phyloP scores from a whole-genome alignment of 2,113 vertebrate genomes.

The Grammomys surdaster region DNA sequence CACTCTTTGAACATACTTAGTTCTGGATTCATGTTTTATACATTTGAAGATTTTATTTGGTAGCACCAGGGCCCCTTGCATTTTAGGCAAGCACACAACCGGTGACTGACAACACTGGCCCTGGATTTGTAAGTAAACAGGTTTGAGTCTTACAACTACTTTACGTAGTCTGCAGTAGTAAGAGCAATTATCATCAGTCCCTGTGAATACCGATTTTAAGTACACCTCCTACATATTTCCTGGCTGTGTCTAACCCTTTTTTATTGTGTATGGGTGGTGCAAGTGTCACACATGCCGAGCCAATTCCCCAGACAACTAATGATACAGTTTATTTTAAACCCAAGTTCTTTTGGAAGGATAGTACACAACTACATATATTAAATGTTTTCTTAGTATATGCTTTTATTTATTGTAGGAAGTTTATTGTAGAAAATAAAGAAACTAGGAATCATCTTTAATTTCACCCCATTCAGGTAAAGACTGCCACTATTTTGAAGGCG shows the following conservation, averaged over 20 bases:
- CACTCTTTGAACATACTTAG: not conserved
- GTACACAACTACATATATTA: constrained; percentile 1
- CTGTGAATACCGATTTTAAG: constrained; percentile 13
- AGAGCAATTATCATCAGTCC: constrained; percentile 58
- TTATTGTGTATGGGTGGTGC: not conserved
- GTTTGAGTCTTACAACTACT: not conserved
- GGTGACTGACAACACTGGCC: not conserved
- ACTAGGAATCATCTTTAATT: constrained; percentile 44
- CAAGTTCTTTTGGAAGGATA: constrained; percentile 44
- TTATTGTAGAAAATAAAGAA: constrained; percentile 35
- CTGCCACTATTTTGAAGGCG: constrained; percentile 51
- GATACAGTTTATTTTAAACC: not conserved
- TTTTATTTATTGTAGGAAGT: constrained; percentile 2
- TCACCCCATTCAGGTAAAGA: constrained; percentile 14
- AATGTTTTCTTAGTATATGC: constrained; percentile 35
- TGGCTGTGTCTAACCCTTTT: not conserved
- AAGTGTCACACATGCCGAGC: constrained; percentile 34
- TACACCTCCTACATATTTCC: not conserved
- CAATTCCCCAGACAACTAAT: constrained; percentile 31
- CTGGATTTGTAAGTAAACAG: constrained; percentile 45
- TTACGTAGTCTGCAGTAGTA: constrained; percentile 3
- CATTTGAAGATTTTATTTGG: not conserved
- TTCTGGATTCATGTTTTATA: not conserved
- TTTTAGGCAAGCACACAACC: not conserved
- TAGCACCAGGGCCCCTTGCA: no score